Evolutionary conservation across 2,888 invertebrate species (phyloP), one percentile per base, ranked within the genome.

Genomic region (Drosophila vallismaia): DNA sequence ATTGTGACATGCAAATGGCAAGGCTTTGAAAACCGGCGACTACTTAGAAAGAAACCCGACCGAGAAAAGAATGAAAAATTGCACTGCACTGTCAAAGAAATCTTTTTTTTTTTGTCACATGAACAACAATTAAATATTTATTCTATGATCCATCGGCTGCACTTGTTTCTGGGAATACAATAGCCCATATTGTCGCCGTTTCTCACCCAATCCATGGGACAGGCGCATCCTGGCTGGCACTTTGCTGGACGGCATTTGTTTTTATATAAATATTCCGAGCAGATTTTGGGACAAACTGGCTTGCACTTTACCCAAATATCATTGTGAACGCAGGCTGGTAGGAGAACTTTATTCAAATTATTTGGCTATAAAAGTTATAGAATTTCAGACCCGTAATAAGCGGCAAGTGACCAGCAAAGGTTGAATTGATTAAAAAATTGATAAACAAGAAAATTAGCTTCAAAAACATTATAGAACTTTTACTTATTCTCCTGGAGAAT

Each of bases 1-100:
- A 52, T 68, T 66, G 52, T 77, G 86, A 86, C 84, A 74, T 46
- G 68, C 69, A 79, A 86, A 87, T 82, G 86, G 77, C 79, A 75
- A 55, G n/a, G 36, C 66, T 63, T 28, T 69, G 57, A 51, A 40
- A 58, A 14, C 46, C 51, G 54, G 66, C 51, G 46, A 48, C 42
- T 36, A 36, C 36, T 36, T 36, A 36, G 1, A 12, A 0, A 9
- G 14, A 40, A 12, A 6, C 38, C 7, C 19, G 31, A 5, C n/a
- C n/a, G n/a, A 10, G 6, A 26, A 40, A 8, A 6, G 6, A 44
- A 53, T 51, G 46, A 24, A 19, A 24, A 44, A 44, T 44, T 24
- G 10, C 44, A 44, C 5, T 24, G 14, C 10, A 4, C 5, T 44
- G 24, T 24, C 44, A 44, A 26, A 36, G 19, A 19, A 19, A 19